Conservation (phyloP, 2,113 vertebrate species). For the Phrynosoma blainvillii region DNA sequence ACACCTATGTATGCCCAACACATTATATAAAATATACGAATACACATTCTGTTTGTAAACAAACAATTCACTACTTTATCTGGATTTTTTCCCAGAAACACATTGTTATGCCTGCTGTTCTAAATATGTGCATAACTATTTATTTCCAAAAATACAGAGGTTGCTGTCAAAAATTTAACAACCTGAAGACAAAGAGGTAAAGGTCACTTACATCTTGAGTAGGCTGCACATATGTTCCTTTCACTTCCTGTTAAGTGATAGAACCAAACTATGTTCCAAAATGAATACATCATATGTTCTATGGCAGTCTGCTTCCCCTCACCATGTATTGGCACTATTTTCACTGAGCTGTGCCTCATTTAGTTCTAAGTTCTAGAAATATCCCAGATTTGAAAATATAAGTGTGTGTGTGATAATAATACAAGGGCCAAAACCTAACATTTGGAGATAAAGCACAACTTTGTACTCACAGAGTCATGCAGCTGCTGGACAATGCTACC, state of each 20-base stretch:
- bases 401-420: neutral
- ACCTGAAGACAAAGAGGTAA: slow-evolving; percentile 10
- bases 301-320: neutral
- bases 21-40: neutral
- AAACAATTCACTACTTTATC: slow-evolving; percentile 32
- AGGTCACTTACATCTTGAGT: slow-evolving; percentile 24
- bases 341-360: neutral
- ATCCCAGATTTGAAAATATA: neutral
- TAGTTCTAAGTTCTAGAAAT: neutral
- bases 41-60: slow-evolving; percentile 30
- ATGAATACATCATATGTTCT: neutral
- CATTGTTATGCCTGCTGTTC: slow-evolving; percentile 23
- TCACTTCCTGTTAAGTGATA: neutral
- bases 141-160: neutral
- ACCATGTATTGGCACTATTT: neutral
- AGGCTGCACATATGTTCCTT: slow-evolving; percentile 18
- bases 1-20: slow-evolving; percentile 8
- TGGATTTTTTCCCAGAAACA: slow-evolving; percentile 25
- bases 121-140: slow-evolving; percentile 31
- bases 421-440: too few relatives aligned
- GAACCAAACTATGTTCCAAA: neutral
- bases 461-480: too few relatives aligned
- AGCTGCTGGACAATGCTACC: too few relatives aligned
- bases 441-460: too few relatives aligned
- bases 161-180: slow-evolving; percentile 1